Evolutionary conservation across 2,797 vertebrate species (phyloP).

Genomic region (Catostomus latipinnis): DNA sequence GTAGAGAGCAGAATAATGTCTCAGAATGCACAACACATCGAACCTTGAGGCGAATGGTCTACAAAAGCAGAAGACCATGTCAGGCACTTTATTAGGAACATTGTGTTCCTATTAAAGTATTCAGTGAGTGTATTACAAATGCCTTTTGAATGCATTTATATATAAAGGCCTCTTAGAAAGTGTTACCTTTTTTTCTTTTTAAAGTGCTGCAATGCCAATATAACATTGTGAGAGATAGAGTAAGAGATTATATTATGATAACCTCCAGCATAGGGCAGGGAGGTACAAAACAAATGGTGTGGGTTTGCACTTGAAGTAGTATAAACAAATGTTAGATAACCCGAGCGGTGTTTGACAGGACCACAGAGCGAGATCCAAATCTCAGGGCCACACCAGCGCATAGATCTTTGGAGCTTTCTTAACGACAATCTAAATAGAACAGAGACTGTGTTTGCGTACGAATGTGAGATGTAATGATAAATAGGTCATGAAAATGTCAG

Average conservation of each 20-base stretch:
- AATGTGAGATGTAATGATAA: slow-evolving; percentile 11
- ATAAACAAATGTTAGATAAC: slow-evolving; percentile 4
- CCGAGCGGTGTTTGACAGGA: background rate
- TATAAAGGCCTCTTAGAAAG: background rate
- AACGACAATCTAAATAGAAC: background rate
- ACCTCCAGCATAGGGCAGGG: background rate
- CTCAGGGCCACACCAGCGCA: background rate
- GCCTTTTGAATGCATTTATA: too few relatives aligned
- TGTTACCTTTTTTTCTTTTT: background rate
- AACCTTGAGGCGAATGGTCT: too few relatives aligned
- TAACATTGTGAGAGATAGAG: too few relatives aligned
- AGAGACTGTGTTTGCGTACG: background rate
- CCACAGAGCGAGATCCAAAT: background rate
- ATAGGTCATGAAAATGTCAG: slow-evolving; percentile 21
- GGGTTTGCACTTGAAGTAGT: background rate
- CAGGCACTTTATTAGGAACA: too few relatives aligned
- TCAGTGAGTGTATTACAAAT: too few relatives aligned
- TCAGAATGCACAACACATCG: too few relatives aligned
- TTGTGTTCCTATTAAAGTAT: too few relatives aligned
- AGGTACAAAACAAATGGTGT: background rate
- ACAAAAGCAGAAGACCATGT: too few relatives aligned
- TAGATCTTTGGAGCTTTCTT: slow-evolving; percentile 1
- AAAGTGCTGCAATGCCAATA: background rate
- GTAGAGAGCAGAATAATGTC: too few relatives aligned
- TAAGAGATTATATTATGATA: background rate